Evolutionary conservation across 2,888 invertebrate genomes (phyloP), one percentile per base, ranked within the genome.

Genomic region (Crioceris asparagi): DNA sequence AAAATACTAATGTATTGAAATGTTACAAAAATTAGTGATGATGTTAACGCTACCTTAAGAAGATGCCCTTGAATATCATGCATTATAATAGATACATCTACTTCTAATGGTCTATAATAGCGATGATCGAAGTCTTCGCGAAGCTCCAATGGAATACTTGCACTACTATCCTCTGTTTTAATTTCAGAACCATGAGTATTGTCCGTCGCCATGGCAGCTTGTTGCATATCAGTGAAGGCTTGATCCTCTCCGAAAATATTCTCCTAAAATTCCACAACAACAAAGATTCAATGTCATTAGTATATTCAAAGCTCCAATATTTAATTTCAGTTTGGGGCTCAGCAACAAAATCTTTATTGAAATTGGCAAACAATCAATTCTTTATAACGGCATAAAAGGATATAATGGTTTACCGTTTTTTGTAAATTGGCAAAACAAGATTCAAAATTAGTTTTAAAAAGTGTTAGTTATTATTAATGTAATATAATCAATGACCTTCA

Each of bases 231-330:
- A 1, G 87, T 87, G 56, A 93, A 93, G 16, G 74, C 75, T 65
- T 97, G 94, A 68, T 93, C 88, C 64, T 92, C 93, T 0, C 97
- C 97, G 61, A 98, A 92, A 48, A 97, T 90, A 58, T 97, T 97
- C 67, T 98, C 96, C 72, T 80, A 57, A 26, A 66, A 54, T 27
- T n/a, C n/a, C n/a, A n/a, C n/a, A n/a, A n/a, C n/a, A n/a, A n/a
- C n/a, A n/a, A n/a, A n/a, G n/a, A n/a, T n/a, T n/a, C n/a, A n/a
- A n/a, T n/a, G n/a, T n/a, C n/a, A n/a, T n/a, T n/a, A n/a, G n/a
- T n/a, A n/a, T n/a, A n/a, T n/a, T n/a, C n/a, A n/a, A n/a, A n/a
- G n/a, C n/a, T n/a, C n/a, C n/a, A n/a, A n/a, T n/a, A n/a, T n/a
- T n/a, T n/a, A n/a, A n/a, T n/a, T n/a, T n/a, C n/a, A n/a, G n/a